Evolutionary conservation across 2,113 vertebrate species (phyloP), one percentile per base, ranked within the genome.

Genomic region (Lagopus muta): DNA sequence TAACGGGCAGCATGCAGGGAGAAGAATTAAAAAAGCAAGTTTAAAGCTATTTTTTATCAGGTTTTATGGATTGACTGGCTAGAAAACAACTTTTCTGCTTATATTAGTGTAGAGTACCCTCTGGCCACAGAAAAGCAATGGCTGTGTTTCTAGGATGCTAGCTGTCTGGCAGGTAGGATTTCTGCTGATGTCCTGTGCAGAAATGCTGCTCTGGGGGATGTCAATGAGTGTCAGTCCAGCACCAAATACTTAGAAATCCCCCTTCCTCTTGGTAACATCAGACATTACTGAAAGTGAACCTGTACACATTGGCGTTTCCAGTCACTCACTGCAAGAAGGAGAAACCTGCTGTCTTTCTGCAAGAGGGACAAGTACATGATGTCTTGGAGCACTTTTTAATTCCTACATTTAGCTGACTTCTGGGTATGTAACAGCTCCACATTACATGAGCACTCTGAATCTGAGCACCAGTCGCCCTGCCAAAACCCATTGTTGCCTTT

Each of bases 401-500:
- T 87, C 60, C 50, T 38, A 4, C 45, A 28, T 82, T 85, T 66
- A 82, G 58, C 57, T 1, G 1, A 66, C 20, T 34, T 79, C 50
- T 85, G 4, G 2, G 45, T 57, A 80, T n/a, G 52, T 36, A 91
- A 65, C 38, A 55, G 72, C 64, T 88, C 80, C 72, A 40, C 15
- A 65, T 90, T 86, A 75, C 80, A 50, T 82, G 43, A 90, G 52
- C 57, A 48, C 57, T 82, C 27, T 14, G n/a, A 80, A 22, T 9
- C 52, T 69, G 80, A 55, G 76, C 77, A 34, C 71, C 72, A 95
- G 52, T 24, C 45, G 43, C 52, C 22, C 61, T 96, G 93, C 90
- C 93, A 96, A 95, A 93, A 20, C 34, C 25, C 25, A 83, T 78
- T 86, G 80, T 90, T 94, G 86, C 52, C 73, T 90, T 92, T 95